Evolutionary conservation across 2,797 vertebrate species (phyloP).

Genomic region (Orestias chungarensis): DNA sequence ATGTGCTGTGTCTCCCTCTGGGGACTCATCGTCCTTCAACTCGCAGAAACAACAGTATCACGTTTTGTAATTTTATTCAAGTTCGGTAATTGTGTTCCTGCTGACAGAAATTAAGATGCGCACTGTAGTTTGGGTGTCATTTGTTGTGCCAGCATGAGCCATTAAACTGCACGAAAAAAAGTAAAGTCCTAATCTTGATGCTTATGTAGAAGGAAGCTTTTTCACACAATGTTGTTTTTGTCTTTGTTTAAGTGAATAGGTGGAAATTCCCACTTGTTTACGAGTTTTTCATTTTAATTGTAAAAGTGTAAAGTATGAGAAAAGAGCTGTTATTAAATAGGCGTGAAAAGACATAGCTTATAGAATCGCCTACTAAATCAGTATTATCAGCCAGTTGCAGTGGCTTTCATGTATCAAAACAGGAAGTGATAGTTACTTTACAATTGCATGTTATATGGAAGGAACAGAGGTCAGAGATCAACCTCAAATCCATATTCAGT

Average conservation of each 20-base stretch:
- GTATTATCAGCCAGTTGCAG: background rate
- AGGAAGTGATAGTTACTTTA: too few species aligned
- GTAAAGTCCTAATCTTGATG: background rate
- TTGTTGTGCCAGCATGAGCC: background rate
- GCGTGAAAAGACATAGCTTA: background rate
- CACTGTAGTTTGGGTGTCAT: constrained; percentile 1
- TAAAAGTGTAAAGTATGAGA: background rate
- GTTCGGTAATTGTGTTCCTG: background rate
- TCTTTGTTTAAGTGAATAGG: background rate
- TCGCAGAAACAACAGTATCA: background rate
- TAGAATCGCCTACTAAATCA: background rate
- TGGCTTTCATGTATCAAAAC: too few species aligned
- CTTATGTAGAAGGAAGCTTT: background rate
- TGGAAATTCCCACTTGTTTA: too few species aligned
- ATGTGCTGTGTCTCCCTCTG: constrained; percentile 13
- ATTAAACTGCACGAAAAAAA: constrained; percentile 1
- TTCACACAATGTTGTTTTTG: background rate
- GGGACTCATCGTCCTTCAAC: constrained; percentile 12
- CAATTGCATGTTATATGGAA: too few species aligned
- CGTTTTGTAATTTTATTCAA: constrained; percentile 3
- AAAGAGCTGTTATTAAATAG: background rate
- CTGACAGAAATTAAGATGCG: constrained; percentile 12
- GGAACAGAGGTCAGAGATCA: too few species aligned
- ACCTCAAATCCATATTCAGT: background rate
- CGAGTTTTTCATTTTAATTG: background rate